Conservation (phyloP, 2,797 vertebrate genomes). For the Falco biarmicus region DNA sequence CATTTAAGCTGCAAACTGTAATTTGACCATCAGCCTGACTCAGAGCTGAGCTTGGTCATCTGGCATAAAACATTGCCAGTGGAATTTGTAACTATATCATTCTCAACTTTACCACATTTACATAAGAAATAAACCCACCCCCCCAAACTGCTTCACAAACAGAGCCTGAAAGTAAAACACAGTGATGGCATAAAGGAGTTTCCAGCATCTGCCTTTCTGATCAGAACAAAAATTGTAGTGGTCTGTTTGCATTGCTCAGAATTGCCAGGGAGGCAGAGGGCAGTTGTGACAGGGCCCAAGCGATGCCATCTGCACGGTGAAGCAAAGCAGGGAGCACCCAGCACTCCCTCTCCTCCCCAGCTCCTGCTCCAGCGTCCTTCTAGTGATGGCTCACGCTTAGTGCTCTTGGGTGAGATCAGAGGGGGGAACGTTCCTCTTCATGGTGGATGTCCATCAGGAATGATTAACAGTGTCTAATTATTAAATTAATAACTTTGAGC, state of each 20-base stretch:
- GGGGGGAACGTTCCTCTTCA: background rate
- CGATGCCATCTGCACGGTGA: accelerated
- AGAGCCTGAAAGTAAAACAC: background rate
- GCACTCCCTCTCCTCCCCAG: background rate
- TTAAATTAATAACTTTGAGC: background rate
- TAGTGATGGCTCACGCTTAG: background rate
- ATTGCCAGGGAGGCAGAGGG: background rate
- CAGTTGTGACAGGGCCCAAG: background rate
- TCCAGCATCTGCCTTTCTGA: background rate
- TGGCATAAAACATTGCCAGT: background rate
- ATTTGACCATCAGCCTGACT: background rate
- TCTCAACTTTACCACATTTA: background rate
- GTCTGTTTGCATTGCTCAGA: background rate
- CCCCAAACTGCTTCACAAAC: background rate
- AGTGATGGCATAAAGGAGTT: background rate
- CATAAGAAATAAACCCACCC: background rate
- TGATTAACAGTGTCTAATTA: background rate
- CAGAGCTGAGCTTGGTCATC: background rate
- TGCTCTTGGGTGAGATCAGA: background rate
- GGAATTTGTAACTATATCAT: background rate
- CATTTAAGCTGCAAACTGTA: background rate
- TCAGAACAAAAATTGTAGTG: background rate
- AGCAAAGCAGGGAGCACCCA: background rate
- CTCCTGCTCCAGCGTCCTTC: background rate
- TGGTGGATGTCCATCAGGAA: background rate